These are phyloP conservation scores for Lonchura striata DNA, from an alignment of 2,113 vertebrate species.

Conservation along the genomic window DNA sequence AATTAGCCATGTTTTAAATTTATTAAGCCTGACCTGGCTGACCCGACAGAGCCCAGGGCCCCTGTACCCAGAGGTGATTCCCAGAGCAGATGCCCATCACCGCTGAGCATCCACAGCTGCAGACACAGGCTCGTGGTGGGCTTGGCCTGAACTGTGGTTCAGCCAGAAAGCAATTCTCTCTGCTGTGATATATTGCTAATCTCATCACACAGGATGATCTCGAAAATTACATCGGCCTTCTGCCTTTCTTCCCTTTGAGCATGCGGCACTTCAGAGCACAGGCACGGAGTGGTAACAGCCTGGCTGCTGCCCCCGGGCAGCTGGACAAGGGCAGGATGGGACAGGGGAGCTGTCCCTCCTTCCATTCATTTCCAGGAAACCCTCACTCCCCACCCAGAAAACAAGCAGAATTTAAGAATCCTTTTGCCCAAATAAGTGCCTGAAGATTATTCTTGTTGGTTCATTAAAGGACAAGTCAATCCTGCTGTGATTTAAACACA, in stretches of 20 bases:
- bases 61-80: background rate
- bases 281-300: accelerated
- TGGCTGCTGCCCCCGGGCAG: accelerated
- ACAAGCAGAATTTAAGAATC: background rate
- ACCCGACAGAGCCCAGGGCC: background rate
- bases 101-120: background rate
- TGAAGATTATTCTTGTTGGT: background rate
- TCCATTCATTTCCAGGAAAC: background rate
- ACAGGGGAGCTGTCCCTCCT: background rate
- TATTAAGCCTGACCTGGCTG: background rate
- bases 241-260: background rate
- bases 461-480: background rate
- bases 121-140: accelerated
- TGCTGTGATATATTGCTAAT: background rate
- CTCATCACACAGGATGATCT: conserved; percentile 19
- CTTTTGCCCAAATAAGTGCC: background rate
- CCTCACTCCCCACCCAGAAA: background rate
- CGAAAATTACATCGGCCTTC: background rate
- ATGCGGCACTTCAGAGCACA: background rate
- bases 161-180: background rate
- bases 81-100: background rate
- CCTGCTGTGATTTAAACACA: background rate
- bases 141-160: background rate
- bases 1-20: background rate
- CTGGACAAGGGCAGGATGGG: background rate